These are phyloP conservation scores for Drosophila cognata DNA, from an alignment of 2,888 invertebrate genomes.

Conservation along the genomic window DNA sequence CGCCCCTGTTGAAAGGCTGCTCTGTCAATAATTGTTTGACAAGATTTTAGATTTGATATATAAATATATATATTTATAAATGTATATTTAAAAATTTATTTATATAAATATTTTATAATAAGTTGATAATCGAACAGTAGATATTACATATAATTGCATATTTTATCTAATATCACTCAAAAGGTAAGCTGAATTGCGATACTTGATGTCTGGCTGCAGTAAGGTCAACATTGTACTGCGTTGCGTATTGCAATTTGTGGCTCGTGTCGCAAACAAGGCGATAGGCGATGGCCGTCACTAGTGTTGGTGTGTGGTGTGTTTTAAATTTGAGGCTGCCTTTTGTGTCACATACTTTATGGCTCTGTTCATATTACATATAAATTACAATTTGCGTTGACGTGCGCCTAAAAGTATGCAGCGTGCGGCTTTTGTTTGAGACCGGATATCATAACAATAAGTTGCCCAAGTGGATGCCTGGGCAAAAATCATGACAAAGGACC, in stretches of 20 bases:
- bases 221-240: background rate
- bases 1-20: background rate
- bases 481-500: slow-evolving; percentile 48
- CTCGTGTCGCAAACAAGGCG: slow-evolving; percentile 2
- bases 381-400: slow-evolving; percentile 79
- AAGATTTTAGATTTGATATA: background rate
- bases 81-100: background rate
- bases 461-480: slow-evolving; percentile 64
- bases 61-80: background rate
- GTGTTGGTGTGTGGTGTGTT: slow-evolving; percentile 32
- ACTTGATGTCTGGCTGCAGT: background rate
- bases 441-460: slow-evolving; percentile 80
- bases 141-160: background rate
- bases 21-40: background rate
- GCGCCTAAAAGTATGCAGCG: slow-evolving; percentile 73
- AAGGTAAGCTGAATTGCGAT: background rate
- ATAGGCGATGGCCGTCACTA: slow-evolving; percentile 18
- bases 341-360: slow-evolving; percentile 71
- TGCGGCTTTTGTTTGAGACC: slow-evolving; percentile 72
- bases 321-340: slow-evolving; percentile 56
- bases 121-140: background rate
- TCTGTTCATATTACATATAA: slow-evolving; percentile 79
- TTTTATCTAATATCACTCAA: background rate
- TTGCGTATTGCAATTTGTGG: background rate
- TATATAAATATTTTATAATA: too few species aligned